Percentiles rank a stretch among this genome's conserved stretches.
These are phyloP conservation scores for Osmerus mordax DNA, from an alignment of 2,113 vertebrate genomes.

Conservation along the genomic window DNA sequence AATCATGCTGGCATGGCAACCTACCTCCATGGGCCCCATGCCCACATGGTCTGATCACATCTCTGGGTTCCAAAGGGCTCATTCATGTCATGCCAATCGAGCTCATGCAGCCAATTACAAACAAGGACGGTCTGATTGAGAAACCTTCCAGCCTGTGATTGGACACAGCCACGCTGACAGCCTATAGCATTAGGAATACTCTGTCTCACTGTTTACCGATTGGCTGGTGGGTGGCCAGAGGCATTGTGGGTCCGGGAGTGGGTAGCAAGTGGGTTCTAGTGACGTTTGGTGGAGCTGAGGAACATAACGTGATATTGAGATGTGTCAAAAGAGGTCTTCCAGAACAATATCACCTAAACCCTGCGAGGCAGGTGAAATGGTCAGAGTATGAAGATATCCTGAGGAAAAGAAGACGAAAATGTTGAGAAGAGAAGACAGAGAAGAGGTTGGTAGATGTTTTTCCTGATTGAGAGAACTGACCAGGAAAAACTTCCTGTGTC, in stretches of 20 bases:
- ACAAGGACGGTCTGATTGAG: constrained; percentile 25
- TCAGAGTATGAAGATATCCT: constrained; percentile 1
- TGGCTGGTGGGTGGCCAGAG: constrained; percentile 54
- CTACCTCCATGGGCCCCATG: constrained; percentile 21
- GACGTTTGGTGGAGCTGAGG: constrained; percentile 61
- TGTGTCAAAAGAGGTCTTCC: constrained; percentile 26
- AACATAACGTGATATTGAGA: constrained; percentile 57
- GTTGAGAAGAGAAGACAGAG: constrained; percentile 18
- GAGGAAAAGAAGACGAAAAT: constrained; percentile 20
- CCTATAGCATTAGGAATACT: constrained; percentile 24
- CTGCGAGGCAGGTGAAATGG: background rate
- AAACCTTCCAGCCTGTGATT: constrained; percentile 28
- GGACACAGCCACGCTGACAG: constrained; percentile 20
- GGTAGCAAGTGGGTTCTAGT: constrained; percentile 56
- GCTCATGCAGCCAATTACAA: constrained; percentile 45
- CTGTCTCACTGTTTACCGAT: constrained; percentile 60
- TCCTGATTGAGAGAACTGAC: background rate
- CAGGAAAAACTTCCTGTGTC: constrained; percentile 19
- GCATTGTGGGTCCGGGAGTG: constrained; percentile 45
- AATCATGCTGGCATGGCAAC: constrained; percentile 37
- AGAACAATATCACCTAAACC: constrained; percentile 1
- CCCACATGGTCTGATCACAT: constrained; percentile 25
- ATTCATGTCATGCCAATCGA: constrained; percentile 37
- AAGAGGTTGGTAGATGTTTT: constrained; percentile 13
- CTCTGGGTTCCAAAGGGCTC: constrained; percentile 11